Base-by-base conservation (phyloP, 2,888 invertebrate genomes). In the Andrena camellia region DNA sequence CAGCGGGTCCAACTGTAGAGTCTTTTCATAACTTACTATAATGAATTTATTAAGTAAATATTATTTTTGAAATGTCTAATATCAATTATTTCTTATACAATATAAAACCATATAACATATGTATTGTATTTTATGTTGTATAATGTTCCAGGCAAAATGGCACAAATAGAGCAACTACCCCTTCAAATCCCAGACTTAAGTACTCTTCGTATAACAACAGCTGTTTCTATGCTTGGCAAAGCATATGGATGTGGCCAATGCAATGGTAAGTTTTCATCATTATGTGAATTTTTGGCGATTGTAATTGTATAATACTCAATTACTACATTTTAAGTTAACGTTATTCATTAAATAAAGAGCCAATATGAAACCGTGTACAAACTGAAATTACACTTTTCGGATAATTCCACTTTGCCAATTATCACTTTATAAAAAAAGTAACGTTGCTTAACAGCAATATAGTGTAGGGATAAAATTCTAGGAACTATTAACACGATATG, bases 161-260 rank as follows among this genome's bases (percentile, higher is more conserved):
- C 93, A 64, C 93, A 93, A 90, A 88, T 92, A 81, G 93, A 93
- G 85, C 93, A 93, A 91, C 93, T 95, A 90, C 93, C 95, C 86
- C 94, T 95, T 90, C 93, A 95, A 86, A 92, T 94, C 90, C 94
- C 95, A 77, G 95, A 95, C 92, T 93, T 95, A 86, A 94, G 94
- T 88, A 94, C 94, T 67, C 90, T 95, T 80, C 94, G 95, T 72
- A 92, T 95, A 83, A 95, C 95, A 74, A 94, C 94, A 76, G 94
- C 95, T 79, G 95, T 95, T 86, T 95, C 95, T 83, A 94, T 95
- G 91, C 94, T 95, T 85, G 95, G 95, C 75, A 95, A 95, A 93
- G 94, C 95, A 52, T 95, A 95, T 88, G 95, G 95, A 94, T 94
- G 94, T 87, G 94, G 94, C 87, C 94, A 94, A 90, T 94, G 94